phyloP scores from a whole-genome alignment of 2,797 vertebrate genomes.

The Hipposideros larvatus region DNA sequence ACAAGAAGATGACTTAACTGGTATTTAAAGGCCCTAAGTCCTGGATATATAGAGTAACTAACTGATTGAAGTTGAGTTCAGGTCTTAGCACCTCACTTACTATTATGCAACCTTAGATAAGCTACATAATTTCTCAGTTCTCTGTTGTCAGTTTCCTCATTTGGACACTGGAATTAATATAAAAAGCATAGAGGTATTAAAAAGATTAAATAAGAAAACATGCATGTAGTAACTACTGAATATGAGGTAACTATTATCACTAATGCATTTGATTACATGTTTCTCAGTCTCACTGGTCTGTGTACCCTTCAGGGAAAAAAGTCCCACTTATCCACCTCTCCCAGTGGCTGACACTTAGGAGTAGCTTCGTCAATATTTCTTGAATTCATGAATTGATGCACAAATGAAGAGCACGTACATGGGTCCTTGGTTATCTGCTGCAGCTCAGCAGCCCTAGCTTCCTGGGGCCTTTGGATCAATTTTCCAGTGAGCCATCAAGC shows the following conservation, averaged over 20 bases:
- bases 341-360: neutral
- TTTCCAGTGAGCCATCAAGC: neutral
- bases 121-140: neutral
- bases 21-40: constrained; percentile 4
- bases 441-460: neutral
- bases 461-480: neutral
- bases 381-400: neutral
- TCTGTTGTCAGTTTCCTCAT: neutral
- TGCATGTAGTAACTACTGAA: neutral
- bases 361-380: neutral
- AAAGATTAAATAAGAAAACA: constrained; percentile 32
- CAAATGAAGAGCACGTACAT: neutral
- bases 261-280: neutral
- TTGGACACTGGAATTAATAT: neutral
- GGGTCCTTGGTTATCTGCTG: neutral
- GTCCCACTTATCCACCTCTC: neutral
- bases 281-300: neutral
- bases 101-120: neutral
- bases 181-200: neutral
- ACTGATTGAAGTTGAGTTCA: neutral
- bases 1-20: neutral
- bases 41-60: neutral
- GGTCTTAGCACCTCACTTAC: neutral
- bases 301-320: neutral
- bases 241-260: neutral